Percentiles rank a stretch among this genome's conserved stretches.
phyloP scores from a whole-genome alignment of 2,113 vertebrate species.

The Recurvirostra avosetta region DNA sequence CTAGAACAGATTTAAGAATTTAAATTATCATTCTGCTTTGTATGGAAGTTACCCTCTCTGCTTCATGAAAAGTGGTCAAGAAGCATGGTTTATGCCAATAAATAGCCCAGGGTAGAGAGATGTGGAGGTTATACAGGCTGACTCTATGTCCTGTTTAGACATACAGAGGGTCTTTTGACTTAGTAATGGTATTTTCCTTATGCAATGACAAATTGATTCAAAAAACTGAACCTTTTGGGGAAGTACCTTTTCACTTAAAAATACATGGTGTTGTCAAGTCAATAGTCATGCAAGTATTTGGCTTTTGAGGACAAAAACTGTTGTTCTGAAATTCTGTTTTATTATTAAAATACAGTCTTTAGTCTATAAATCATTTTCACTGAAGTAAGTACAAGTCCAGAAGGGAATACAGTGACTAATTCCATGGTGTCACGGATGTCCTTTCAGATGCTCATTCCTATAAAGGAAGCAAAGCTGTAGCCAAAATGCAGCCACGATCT shows the following conservation, averaged over 20 bases:
- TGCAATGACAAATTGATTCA: background rate
- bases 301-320: background rate
- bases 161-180: background rate
- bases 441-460: background rate
- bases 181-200: background rate
- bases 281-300: background rate
- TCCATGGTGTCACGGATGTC: background rate
- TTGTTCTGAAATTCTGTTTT: background rate
- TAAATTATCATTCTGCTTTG: background rate
- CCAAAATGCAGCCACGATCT: background rate
- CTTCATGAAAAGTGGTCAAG: background rate
- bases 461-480: background rate
- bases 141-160: background rate
- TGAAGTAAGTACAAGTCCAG: background rate
- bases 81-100: rapidly evolving
- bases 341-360: background rate
- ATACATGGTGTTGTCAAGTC: background rate
- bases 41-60: background rate
- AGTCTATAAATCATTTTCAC: background rate
- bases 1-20: background rate
- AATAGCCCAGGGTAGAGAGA: background rate
- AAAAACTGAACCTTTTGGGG: background rate
- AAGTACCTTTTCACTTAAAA: background rate
- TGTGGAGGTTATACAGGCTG: background rate
- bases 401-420: background rate